Percentiles rank a stretch among this genome's conserved stretches.
phyloP scores from a whole-genome alignment of 1,140 invertebrate genomes.

The Globodera ellingtonae region DNA sequence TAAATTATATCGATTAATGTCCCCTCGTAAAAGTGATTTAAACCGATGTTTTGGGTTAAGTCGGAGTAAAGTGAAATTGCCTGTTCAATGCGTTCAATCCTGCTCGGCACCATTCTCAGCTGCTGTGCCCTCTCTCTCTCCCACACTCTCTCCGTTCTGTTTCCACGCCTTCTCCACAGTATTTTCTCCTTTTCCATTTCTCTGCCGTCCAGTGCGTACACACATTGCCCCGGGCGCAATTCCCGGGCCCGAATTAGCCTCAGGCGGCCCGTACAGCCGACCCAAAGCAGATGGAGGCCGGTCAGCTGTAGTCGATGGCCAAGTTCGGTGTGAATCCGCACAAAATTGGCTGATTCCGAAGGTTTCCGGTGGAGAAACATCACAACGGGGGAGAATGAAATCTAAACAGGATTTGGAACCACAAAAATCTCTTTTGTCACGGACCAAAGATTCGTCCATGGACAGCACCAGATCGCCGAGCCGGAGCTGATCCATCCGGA shows the following conservation, averaged over 20 bases:
- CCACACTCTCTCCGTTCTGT: conserved; percentile 11
- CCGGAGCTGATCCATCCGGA: conserved; percentile 49
- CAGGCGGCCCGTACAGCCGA: conserved; percentile 12
- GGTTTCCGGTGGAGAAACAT: conserved; percentile 52
- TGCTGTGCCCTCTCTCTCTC: neutral
- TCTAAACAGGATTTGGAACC: conserved; percentile 32
- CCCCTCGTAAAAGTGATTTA: too few species aligned
- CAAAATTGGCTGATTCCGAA: conserved; percentile 37
- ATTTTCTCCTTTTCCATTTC: neutral
- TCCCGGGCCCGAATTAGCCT: conserved; percentile 39
- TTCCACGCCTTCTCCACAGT: conserved; percentile 5
- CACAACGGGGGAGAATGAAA: conserved; percentile 47
- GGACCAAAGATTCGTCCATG: conserved; percentile 42
- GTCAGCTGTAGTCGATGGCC: conserved; percentile 42
- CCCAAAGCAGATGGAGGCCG: conserved; percentile 42
- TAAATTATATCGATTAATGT: too few species aligned
- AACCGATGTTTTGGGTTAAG: too few species aligned
- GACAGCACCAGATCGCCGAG: conserved; percentile 51
- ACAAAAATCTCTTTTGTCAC: neutral
- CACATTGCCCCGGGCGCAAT: conserved; percentile 42
- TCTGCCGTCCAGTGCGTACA: conserved; percentile 36
- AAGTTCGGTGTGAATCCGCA: conserved; percentile 28
- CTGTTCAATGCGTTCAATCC: conserved; percentile 2
- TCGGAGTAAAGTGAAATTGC: neutral
- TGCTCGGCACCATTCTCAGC: neutral